phyloP scores from a whole-genome alignment of 92 coral and sea anemone genomes.

The Palythoa grandiflora region DNA sequence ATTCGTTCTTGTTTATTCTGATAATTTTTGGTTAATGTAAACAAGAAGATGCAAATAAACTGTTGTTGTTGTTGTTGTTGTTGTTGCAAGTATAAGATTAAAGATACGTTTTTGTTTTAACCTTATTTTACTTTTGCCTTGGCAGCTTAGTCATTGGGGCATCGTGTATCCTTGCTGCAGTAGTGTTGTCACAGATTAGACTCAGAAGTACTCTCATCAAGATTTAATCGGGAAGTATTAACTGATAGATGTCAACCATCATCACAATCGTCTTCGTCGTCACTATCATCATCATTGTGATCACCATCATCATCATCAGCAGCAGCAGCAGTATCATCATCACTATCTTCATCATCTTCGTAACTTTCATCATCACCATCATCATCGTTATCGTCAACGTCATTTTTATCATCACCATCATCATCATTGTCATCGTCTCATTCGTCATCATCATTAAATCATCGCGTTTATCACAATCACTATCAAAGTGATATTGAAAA shows the following conservation, averaged over 20 bases:
- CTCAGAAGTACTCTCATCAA: neutral
- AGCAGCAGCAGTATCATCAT: neutral
- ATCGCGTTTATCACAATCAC: too few species aligned
- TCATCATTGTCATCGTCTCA: neutral
- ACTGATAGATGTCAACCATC: neutral
- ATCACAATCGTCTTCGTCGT: neutral
- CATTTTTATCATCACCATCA: neutral
- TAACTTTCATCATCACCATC: neutral
- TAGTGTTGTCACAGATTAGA: neutral
- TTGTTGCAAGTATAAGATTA: too few species aligned
- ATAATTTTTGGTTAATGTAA: too few species aligned
- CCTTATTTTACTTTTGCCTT: neutral
- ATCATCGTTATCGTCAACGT: neutral
- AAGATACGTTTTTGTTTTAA: neutral
- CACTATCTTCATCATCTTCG: neutral
- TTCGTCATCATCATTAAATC: neutral
- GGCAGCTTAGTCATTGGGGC: slow-evolving; percentile 2
- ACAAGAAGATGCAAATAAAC: too few species aligned
- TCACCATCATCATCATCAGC: neutral
- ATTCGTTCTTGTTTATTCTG: too few species aligned
- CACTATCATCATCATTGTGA: neutral
- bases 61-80: too few species aligned
- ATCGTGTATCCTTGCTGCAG: neutral
- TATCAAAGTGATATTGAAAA: too few species aligned
- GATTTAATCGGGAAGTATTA: neutral